Conservation (phyloP, 2,797 vertebrate genomes). For the Merluccius polli region DNA sequence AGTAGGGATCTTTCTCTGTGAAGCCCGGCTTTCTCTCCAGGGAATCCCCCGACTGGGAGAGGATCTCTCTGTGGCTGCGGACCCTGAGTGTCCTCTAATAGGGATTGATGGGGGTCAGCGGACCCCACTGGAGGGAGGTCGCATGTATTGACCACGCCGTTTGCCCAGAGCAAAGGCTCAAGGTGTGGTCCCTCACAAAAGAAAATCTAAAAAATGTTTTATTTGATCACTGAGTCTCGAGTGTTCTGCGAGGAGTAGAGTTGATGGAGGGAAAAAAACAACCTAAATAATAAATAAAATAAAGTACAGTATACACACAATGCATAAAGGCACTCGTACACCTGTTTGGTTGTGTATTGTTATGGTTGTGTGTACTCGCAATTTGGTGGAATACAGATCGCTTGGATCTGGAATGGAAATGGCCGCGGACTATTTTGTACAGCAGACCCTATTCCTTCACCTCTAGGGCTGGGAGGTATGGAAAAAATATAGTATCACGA, state of each 20-base stretch:
- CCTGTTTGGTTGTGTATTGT: too few species aligned
- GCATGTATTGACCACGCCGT: constrained; percentile 61
- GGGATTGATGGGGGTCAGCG: constrained; percentile 63
- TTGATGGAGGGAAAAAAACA: constrained; percentile 16
- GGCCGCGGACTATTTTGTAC: neutral
- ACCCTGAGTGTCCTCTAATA: constrained; percentile 68
- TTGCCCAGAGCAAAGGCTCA: constrained; percentile 44
- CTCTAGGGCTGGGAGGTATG: too few species aligned
- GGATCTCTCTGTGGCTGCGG: constrained; percentile 59
- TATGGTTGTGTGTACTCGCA: too few species aligned
- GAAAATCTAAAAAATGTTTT: constrained; percentile 39
- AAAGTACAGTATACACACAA: neutral
- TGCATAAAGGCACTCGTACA: too few species aligned
- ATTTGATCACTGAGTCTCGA: constrained; percentile 46
- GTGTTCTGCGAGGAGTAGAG: constrained; percentile 32
- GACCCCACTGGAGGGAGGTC: constrained; percentile 61
- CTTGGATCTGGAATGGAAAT: neutral
- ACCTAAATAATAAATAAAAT: neutral
- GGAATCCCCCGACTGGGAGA: constrained; percentile 58
- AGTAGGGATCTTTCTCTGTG: constrained; percentile 42
- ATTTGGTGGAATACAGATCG: too few species aligned
- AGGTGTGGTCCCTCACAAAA: constrained; percentile 27
- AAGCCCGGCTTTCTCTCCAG: constrained; percentile 55
- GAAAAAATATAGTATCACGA: too few species aligned
- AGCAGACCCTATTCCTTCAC: too few species aligned